Percentiles rank a stretch among this genome's conserved stretches.
These are phyloP conservation scores for Hofmannophila pseudospretella DNA, from an alignment of 2,888 invertebrate species.

Conservation along the genomic window DNA sequence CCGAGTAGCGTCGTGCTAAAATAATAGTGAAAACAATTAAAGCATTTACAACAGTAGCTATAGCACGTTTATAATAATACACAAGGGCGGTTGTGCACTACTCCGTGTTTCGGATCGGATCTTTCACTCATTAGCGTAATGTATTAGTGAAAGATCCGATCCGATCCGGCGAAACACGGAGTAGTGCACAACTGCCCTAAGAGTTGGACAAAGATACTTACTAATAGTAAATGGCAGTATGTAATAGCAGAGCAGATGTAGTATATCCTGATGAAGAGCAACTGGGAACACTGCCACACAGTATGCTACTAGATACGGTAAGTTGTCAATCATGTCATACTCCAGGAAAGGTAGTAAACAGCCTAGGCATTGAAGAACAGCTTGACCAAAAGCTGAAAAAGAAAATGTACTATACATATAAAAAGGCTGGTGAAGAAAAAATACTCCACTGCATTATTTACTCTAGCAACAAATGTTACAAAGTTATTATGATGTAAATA, in stretches of 20 bases:
- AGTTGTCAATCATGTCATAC: slow-evolving; percentile 95
- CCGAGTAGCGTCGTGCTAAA: slow-evolving; percentile 80
- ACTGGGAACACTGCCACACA: slow-evolving; percentile 95
- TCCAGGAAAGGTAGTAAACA: slow-evolving; percentile 97
- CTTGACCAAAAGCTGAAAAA: slow-evolving; percentile 91
- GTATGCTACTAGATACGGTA: slow-evolving; percentile 96
- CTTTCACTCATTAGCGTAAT: no score
- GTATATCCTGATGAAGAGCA: slow-evolving; percentile 94
- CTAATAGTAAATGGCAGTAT: slow-evolving; percentile 97
- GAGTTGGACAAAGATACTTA: no score
- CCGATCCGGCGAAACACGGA: no score
- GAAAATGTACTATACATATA: background rate
- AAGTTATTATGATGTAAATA: no score
- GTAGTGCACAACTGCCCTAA: no score
- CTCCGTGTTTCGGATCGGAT: no score
- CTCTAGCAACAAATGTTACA: no score
- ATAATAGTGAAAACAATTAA: background rate
- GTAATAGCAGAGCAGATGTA: slow-evolving; percentile 96
- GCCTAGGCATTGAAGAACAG: slow-evolving; percentile 94
- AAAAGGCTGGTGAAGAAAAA: no score
- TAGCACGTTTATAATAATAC: no score
- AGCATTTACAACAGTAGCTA: background rate
- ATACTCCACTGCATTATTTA: no score
- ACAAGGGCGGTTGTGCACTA: no score
- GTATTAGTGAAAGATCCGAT: no score